phyloP scores from a whole-genome alignment of 2,888 invertebrate species.

The Choreutis nemorana region DNA sequence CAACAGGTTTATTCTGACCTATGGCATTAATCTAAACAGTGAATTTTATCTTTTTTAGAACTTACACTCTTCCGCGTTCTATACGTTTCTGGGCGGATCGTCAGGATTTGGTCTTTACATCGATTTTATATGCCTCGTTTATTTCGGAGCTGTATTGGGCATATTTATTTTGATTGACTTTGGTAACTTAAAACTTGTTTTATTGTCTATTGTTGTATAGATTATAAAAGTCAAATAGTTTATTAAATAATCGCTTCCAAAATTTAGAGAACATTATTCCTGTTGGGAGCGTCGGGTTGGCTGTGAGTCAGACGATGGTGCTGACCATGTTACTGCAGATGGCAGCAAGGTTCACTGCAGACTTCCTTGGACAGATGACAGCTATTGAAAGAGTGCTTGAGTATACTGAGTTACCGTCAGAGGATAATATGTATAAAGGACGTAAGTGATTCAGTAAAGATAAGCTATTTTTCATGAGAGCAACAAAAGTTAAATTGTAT shows the following conservation, averaged over 20 bases:
- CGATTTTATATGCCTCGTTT: slow-evolving; percentile 74
- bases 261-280: slow-evolving; percentile 28
- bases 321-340: slow-evolving; percentile 72
- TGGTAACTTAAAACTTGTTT: slow-evolving; percentile 45
- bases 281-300: slow-evolving; percentile 69
- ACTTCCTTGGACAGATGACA: slow-evolving; percentile 65
- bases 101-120: slow-evolving; percentile 78
- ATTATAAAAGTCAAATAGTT: not conserved
- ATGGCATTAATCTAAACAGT: not conserved
- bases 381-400: slow-evolving; percentile 85
- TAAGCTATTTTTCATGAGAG: not conserved
- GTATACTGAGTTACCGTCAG: slow-evolving; percentile 70
- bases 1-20: too few species aligned
- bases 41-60: slow-evolving; percentile 51
- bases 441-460: slow-evolving; percentile 22
- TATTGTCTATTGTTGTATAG: not conserved
- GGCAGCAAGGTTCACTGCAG: slow-evolving; percentile 86
- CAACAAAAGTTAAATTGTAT: too few species aligned
- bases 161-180: slow-evolving; percentile 68
- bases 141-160: slow-evolving; percentile 70
- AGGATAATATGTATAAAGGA: slow-evolving; percentile 37
- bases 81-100: slow-evolving; percentile 68
- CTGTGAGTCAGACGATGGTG: slow-evolving; percentile 70
- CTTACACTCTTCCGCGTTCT: slow-evolving; percentile 75
- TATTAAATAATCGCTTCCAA: not conserved